phyloP scores from a whole-genome alignment of 2,797 vertebrate genomes.

The Enteromius unitaeniatus region DNA sequence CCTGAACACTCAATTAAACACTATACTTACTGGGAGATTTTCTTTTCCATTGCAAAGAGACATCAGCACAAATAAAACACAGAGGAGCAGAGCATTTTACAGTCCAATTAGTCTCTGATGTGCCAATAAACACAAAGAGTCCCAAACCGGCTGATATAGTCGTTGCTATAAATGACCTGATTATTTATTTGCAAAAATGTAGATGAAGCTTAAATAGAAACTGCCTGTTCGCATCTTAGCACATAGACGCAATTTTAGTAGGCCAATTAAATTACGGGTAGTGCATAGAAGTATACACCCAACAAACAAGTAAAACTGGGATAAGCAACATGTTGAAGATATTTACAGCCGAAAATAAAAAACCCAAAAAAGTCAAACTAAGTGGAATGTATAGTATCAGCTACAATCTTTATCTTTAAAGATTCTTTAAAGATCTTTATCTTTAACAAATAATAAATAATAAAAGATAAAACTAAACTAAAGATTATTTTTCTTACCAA shows the following conservation, averaged over 20 bases:
- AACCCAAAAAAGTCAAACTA: not conserved
- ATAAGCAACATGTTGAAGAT: not conserved
- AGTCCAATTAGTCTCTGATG: conserved; percentile 13
- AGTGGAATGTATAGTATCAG: not conserved
- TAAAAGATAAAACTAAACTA: too few species aligned
- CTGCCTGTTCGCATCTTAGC: not conserved
- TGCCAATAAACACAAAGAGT: conserved; percentile 4
- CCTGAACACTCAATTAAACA: conserved; percentile 34
- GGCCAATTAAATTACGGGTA: not conserved
- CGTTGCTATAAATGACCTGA: not conserved
- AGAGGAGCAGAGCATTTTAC: conserved; percentile 30
- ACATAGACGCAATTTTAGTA: not conserved
- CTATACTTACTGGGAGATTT: conserved; percentile 6
- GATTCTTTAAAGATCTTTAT: too few species aligned
- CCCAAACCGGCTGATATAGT: not conserved
- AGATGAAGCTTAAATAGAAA: not conserved
- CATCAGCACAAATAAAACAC: conserved; percentile 26
- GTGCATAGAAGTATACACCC: not conserved
- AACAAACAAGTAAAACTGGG: not conserved
- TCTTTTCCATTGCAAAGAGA: conserved; percentile 27
- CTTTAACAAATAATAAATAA: too few species aligned
- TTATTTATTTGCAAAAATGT: not conserved
- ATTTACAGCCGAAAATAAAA: not conserved
- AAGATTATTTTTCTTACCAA: not conserved
- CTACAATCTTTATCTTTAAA: not conserved